phyloP scores from a whole-genome alignment of 2,113 vertebrate genomes.

The Rattus rattus region DNA sequence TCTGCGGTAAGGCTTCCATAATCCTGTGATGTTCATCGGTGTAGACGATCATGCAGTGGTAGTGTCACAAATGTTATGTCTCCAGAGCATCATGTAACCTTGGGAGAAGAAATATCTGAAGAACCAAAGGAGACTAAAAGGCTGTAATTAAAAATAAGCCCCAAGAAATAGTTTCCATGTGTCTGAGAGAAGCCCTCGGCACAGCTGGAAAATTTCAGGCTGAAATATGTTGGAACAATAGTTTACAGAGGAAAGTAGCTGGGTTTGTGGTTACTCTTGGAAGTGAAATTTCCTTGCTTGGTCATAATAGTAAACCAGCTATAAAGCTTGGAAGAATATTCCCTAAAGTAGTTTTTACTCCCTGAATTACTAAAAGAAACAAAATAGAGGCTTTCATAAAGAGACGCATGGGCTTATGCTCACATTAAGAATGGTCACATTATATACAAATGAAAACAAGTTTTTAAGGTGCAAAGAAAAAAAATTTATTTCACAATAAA shows the following conservation, averaged over 20 bases:
- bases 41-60: conserved; percentile 61
- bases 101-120: conserved; percentile 80
- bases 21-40: conserved; percentile 69
- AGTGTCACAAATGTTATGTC: conserved; percentile 79
- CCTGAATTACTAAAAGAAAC: conserved; percentile 72
- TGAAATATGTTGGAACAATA: conserved; percentile 83
- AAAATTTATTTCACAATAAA: conserved; percentile 66
- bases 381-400: conserved; percentile 64
- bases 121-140: conserved; percentile 79
- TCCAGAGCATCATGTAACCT: conserved; percentile 80
- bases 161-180: conserved; percentile 85
- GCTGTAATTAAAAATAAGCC: conserved; percentile 83
- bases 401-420: conserved; percentile 26
- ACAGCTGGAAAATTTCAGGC: conserved; percentile 84
- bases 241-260: conserved; percentile 84
- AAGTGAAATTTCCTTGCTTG: conserved; percentile 83
- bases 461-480: conserved; percentile 31
- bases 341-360: conserved; percentile 71
- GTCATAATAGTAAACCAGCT: conserved; percentile 79
- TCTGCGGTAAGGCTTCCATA: conserved; percentile 68
- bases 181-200: conserved; percentile 78
- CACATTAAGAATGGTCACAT: conserved; percentile 26
- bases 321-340: conserved; percentile 75
- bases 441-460: conserved; percentile 52
- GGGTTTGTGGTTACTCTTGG: conserved; percentile 82